Conservation (phyloP, 2,113 vertebrate genomes). For the Oncorhynchus nerka region DNA sequence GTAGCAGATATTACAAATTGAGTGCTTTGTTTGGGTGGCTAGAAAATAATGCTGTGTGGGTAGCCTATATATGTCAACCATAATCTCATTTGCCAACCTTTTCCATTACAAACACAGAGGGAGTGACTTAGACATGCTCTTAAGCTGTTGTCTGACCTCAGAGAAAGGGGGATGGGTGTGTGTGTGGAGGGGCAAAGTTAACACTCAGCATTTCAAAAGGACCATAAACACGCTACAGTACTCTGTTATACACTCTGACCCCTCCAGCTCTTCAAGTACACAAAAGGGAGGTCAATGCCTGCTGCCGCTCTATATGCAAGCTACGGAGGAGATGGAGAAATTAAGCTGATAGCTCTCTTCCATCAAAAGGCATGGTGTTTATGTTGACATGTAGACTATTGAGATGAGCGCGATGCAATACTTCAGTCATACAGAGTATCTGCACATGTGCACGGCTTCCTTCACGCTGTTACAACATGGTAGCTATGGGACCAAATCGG, state of each 20-base stretch:
- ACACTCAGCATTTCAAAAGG: not conserved
- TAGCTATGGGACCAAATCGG: too few species aligned
- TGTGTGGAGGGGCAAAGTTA: not conserved
- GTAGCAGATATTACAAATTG: not conserved
- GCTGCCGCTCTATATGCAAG: conserved; percentile 15
- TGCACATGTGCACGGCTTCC: too few species aligned
- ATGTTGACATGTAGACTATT: too few species aligned
- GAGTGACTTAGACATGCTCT: conserved; percentile 22
- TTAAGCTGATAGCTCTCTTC: not conserved
- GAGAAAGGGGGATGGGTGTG: not conserved
- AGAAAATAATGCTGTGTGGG: not conserved
- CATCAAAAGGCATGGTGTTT: not conserved
- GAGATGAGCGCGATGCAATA: too few species aligned
- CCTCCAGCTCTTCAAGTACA: not conserved
- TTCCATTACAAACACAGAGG: conserved; percentile 7
- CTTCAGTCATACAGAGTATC: too few species aligned
- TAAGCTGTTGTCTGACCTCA: conserved; percentile 23
- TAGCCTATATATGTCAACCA: conserved; percentile 3
- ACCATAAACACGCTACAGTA: not conserved
- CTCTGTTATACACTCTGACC: not conserved
- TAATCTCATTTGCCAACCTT: conserved; percentile 11
- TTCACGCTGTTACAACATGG: too few species aligned
- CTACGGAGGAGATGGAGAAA: not conserved
- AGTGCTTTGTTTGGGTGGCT: not conserved
- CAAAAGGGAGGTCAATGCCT: conserved; percentile 1